These are phyloP conservation scores for Fistularia commersonii DNA, from an alignment of 2,797 vertebrate species.

Conservation along the genomic window DNA sequence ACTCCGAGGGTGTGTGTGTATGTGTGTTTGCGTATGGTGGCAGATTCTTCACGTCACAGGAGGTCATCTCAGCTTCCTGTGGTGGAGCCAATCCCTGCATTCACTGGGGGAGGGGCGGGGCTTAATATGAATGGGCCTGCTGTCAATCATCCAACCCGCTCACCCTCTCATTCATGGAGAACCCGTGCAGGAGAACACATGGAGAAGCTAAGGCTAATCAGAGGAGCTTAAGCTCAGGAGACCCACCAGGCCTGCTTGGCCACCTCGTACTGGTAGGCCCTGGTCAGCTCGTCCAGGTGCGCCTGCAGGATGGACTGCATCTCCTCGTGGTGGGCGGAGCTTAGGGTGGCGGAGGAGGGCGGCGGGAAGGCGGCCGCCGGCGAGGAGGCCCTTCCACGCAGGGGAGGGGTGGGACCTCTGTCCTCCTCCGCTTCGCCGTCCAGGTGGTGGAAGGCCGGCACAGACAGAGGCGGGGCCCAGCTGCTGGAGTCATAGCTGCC, in stretches of 20 bases:
- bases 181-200: background rate
- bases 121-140: too few relatives aligned
- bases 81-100: too few relatives aligned
- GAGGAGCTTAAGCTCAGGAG: background rate
- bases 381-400: slow-evolving; percentile 89
- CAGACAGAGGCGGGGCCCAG: slow-evolving; percentile 86
- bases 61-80: too few relatives aligned
- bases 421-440: slow-evolving; percentile 88
- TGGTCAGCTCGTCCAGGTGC: slow-evolving; percentile 90
- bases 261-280: slow-evolving; percentile 93
- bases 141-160: too few relatives aligned
- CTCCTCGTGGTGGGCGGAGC: slow-evolving; percentile 91
- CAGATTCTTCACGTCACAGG: too few relatives aligned
- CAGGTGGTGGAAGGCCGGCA: slow-evolving; percentile 89
- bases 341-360: slow-evolving; percentile 86
- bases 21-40: too few relatives aligned
- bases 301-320: slow-evolving; percentile 94
- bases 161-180: too few relatives aligned
- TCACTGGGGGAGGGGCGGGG: too few relatives aligned
- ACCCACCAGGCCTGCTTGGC: slow-evolving; percentile 90
- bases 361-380: slow-evolving; percentile 84
- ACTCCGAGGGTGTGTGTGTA: too few relatives aligned
- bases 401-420: slow-evolving; percentile 87
- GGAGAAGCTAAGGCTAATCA: slow-evolving; percentile 7
- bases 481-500: slow-evolving; percentile 86